phyloP scores from a whole-genome alignment of 1,140 invertebrate species.

The Drosophila punjabiensis region DNA sequence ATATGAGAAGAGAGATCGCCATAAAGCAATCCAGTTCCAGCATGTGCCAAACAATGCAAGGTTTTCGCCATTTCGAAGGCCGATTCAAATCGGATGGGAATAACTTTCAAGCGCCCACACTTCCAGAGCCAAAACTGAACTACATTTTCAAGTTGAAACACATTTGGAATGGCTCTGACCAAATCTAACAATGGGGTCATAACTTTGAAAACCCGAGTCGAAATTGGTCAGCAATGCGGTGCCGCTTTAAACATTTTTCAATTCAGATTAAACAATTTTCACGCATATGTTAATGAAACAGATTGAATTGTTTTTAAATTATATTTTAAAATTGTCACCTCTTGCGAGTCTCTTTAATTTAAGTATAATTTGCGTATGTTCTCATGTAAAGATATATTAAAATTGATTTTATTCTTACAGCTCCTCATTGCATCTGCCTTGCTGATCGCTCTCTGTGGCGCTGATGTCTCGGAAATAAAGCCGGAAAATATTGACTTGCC shows the following conservation, averaged over 20 bases:
- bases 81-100: constrained; percentile 11
- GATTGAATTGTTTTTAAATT: background rate
- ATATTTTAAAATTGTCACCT: background rate
- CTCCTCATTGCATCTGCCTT: constrained; percentile 58
- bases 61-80: constrained; percentile 33
- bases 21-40: constrained; percentile 13
- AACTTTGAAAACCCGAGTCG: constrained; percentile 15
- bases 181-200: constrained; percentile 42
- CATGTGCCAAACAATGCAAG: constrained; percentile 51
- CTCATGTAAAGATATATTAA: background rate
- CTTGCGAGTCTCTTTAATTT: too few relatives aligned
- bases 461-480: constrained; percentile 69
- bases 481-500: constrained; percentile 57
- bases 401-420: constrained; percentile 37
- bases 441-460: constrained; percentile 50
- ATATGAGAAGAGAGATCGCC: background rate
- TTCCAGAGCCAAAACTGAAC: constrained; percentile 7
- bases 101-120: constrained; percentile 31
- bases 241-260: background rate
- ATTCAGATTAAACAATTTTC: background rate
- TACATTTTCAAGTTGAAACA: constrained; percentile 42
- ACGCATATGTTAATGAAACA: background rate
- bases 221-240: constrained; percentile 6
- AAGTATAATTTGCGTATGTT: too few relatives aligned
- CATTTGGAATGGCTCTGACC: constrained; percentile 17